phyloP scores from a whole-genome alignment of 2,113 vertebrate species.

The Grus americana region DNA sequence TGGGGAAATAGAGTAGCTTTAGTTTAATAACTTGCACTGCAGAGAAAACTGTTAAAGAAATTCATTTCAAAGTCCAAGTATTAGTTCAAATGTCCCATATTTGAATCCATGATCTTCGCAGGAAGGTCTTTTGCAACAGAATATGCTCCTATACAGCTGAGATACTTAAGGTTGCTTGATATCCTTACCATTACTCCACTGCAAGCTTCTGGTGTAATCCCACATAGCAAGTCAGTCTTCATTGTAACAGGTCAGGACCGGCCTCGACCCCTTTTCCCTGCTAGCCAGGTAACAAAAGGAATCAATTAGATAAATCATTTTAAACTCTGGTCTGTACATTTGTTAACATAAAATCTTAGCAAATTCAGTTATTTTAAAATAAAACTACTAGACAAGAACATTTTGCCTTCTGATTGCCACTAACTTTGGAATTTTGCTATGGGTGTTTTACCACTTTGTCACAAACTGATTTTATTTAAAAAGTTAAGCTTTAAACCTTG shows the following conservation, averaged over 20 bases:
- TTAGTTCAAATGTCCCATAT: slow-evolving; percentile 87
- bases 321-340: slow-evolving; percentile 77
- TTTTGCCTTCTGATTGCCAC: slow-evolving; percentile 66
- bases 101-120: slow-evolving; percentile 86
- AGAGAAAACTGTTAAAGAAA: slow-evolving; percentile 89
- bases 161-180: slow-evolving; percentile 88
- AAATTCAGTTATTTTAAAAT: slow-evolving; percentile 66
- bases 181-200: slow-evolving; percentile 94
- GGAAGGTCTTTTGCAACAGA: slow-evolving; percentile 87
- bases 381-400: slow-evolving; percentile 61
- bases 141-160: slow-evolving; percentile 94
- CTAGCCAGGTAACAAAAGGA: slow-evolving; percentile 99
- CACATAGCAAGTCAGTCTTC: slow-evolving; percentile 98
- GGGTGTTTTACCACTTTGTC: slow-evolving; percentile 47
- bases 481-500: slow-evolving; percentile 63
- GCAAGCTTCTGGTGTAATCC: slow-evolving; percentile 96
- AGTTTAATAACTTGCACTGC: slow-evolving; percentile 89
- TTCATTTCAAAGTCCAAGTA: slow-evolving; percentile 87
- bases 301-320: slow-evolving; percentile 91
- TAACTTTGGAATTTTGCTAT: slow-evolving; percentile 57
- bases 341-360: slow-evolving; percentile 74
- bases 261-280: slow-evolving; percentile 94
- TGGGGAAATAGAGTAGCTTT: slow-evolving; percentile 85
- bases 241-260: slow-evolving; percentile 93
- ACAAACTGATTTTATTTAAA: slow-evolving; percentile 79